These are phyloP conservation scores for Echinarachnius parma DNA, from an alignment of 53 echinoderm and acorn worm species.

Conservation along the genomic window DNA sequence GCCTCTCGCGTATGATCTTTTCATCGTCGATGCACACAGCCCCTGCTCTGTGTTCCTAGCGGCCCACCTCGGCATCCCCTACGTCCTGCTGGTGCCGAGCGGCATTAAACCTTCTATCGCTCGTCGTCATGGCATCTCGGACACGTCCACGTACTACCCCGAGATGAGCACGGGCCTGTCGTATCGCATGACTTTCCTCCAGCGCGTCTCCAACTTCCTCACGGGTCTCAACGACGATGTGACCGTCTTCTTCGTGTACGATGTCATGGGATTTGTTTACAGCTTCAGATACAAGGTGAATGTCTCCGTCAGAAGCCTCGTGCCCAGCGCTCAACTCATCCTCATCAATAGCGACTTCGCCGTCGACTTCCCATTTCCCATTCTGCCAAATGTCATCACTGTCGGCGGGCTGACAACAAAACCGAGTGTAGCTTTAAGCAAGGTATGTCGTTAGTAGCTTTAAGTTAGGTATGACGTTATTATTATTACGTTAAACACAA, in stretches of 20 bases:
- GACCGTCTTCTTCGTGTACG: conserved; percentile 8
- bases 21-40: conserved; percentile 15
- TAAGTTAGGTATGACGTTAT: too few relatives aligned
- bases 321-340: conserved; percentile 11
- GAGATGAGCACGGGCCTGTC: conserved; percentile 25
- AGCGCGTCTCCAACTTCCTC: conserved; percentile 14
- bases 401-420: conserved; percentile 19
- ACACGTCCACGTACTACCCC: conserved; percentile 21
- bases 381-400: conserved; percentile 19
- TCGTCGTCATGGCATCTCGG: conserved; percentile 19
- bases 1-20: conserved; percentile 6
- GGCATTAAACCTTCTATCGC: conserved; percentile 33
- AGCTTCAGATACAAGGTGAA: neutral
- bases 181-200: neutral
- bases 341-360: conserved; percentile 24
- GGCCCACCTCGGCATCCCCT: conserved; percentile 11
- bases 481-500: too few relatives aligned
- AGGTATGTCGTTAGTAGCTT: conserved; percentile 8
- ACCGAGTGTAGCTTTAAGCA: neutral
- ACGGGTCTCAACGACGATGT: neutral
- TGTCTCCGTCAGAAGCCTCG: neutral
- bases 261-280: conserved; percentile 2
- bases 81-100: conserved; percentile 26
- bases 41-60: conserved; percentile 15
- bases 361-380: conserved; percentile 27